Conservation (phyloP, 2,797 vertebrate species). For the Crax fasciolata region DNA sequence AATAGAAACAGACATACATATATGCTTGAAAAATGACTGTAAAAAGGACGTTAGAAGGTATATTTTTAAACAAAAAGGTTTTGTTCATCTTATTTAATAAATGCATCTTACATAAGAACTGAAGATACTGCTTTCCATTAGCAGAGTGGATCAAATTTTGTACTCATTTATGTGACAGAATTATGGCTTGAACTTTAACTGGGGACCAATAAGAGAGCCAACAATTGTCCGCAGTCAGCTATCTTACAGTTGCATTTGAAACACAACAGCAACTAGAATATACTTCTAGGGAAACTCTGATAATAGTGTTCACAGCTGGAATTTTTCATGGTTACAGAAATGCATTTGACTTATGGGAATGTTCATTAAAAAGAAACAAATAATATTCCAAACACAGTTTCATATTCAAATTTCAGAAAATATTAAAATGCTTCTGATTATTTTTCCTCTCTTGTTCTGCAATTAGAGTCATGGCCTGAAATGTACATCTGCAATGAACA, state of each 20-base stretch:
- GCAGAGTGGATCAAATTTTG: not conserved
- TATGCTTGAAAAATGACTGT: not conserved
- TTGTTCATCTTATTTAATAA: not conserved
- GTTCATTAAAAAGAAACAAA: slow-evolving; percentile 5
- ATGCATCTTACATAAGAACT: not conserved
- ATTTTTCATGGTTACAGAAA: not conserved
- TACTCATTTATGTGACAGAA: not conserved
- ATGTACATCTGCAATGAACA: slow-evolving; percentile 18
- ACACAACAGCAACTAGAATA: not conserved
- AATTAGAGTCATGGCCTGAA: not conserved
- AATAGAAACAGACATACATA: not conserved
- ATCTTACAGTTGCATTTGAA: not conserved
- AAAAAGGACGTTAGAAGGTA: not conserved
- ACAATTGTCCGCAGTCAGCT: not conserved
- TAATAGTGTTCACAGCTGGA: not conserved
- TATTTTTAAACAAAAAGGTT: not conserved
- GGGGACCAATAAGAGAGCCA: not conserved
- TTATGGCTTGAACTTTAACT: not conserved
- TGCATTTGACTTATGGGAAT: not conserved
- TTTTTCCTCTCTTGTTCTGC: slow-evolving; percentile 23
- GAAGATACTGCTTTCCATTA: not conserved
- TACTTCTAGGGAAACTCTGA: not conserved
- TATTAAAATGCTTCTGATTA: not conserved
- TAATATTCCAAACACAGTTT: not conserved
- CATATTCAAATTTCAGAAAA: slow-evolving; percentile 18